Evolutionary conservation across 2,113 vertebrate species (phyloP).

Genomic region (Sporophila hypoxantha): DNA sequence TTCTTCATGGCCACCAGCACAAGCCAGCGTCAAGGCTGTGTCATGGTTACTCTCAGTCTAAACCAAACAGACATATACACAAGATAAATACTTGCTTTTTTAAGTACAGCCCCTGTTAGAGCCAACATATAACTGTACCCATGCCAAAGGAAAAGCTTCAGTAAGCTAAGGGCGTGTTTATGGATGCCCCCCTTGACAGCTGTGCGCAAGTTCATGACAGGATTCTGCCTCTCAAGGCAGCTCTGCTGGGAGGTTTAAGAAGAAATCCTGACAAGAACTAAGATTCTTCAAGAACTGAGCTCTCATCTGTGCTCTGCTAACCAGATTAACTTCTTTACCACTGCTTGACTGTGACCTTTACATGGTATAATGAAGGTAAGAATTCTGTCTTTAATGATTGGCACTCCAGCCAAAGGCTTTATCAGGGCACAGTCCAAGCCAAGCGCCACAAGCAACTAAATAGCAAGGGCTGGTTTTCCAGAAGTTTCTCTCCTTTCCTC

Average conservation of each 20-base stretch:
- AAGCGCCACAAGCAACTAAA: background rate
- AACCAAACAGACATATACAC: background rate
- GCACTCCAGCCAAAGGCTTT: background rate
- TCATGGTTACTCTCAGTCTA: constrained; percentile 99
- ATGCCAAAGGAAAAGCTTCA: background rate
- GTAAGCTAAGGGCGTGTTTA: background rate
- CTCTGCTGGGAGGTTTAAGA: background rate
- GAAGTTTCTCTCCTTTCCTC: background rate
- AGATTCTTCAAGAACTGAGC: background rate
- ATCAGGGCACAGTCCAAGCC: background rate
- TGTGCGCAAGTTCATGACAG: background rate
- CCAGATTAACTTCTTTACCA: background rate
- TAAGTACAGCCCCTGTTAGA: background rate
- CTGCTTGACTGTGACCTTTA: background rate
- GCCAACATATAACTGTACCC: background rate
- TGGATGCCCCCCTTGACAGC: background rate
- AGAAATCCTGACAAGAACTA: background rate
- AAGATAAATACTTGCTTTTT: background rate
- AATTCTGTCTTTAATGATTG: background rate
- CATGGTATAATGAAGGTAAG: background rate
- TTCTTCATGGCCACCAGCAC: constrained; percentile 96
- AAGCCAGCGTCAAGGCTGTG: constrained; percentile 93
- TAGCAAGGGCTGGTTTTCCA: background rate
- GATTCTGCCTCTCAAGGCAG: background rate
- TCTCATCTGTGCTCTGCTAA: background rate